These are phyloP conservation scores for Drosophila arizonae DNA, from an alignment of 1,140 invertebrate genomes.

Conservation along the genomic window DNA sequence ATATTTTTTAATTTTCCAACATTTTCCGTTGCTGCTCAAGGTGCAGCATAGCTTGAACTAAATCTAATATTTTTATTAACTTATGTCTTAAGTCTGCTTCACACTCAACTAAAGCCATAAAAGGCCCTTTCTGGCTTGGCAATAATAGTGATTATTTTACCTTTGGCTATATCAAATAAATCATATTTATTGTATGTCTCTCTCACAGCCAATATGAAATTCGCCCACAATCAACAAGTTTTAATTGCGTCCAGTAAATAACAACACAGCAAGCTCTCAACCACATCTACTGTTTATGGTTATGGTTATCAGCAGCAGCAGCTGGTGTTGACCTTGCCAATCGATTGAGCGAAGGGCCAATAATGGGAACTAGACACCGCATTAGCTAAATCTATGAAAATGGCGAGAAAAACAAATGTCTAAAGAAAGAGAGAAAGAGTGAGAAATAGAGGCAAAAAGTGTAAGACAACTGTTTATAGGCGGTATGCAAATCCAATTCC, in stretches of 20 bases:
- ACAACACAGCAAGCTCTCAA: constrained; percentile 36
- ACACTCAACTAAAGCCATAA: constrained; percentile 12
- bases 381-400: constrained; percentile 1
- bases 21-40: neutral
- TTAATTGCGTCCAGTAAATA: constrained; percentile 60
- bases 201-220: constrained; percentile 6
- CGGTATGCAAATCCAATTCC: neutral
- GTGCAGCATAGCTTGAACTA: constrained; percentile 1
- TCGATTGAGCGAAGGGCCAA: constrained; percentile 21
- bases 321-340: constrained; percentile 43
- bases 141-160: neutral
- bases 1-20: neutral
- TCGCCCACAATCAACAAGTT: constrained; percentile 75
- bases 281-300: constrained; percentile 47
- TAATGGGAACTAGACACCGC: neutral
- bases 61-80: constrained; percentile 3
- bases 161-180: constrained; percentile 46
- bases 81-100: neutral
- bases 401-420: neutral
- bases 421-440: neutral
- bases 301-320: constrained; percentile 36
- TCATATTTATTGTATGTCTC: constrained; percentile 49
- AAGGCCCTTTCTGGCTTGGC: constrained; percentile 10
- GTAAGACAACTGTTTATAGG: neutral
- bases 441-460: neutral